phyloP scores from a whole-genome alignment of 2,113 vertebrate species.

The Xiphophorus couchianus region DNA sequence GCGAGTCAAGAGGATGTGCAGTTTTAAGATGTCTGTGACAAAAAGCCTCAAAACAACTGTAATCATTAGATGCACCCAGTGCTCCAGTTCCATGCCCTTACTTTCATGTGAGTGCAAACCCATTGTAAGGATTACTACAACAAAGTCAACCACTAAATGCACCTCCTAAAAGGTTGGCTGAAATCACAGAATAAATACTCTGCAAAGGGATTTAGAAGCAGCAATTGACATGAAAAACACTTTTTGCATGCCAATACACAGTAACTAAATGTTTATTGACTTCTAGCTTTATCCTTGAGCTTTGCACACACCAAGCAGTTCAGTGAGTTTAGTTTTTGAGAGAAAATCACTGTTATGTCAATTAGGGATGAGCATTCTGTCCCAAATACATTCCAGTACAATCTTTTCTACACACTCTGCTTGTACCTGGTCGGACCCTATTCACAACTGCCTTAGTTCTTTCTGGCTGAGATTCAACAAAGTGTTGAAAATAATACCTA shows the following conservation, averaged over 20 bases:
- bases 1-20: neutral
- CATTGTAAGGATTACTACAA: neutral
- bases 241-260: neutral
- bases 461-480: no score
- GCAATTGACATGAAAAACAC: neutral
- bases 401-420: no score
- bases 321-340: neutral
- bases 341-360: neutral
- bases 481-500: no score
- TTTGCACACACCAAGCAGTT: no score
- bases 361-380: no score
- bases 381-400: no score
- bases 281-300: neutral
- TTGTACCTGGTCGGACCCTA: no score
- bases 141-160: slow-evolving; percentile 5
- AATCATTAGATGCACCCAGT: slow-evolving; percentile 30
- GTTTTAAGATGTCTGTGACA: neutral
- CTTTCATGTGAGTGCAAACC: neutral
- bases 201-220: neutral
- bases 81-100: slow-evolving; percentile 44
- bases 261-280: slow-evolving; percentile 16
- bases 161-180: slow-evolving; percentile 4
- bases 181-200: neutral
- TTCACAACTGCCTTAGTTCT: no score
- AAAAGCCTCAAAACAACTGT: slow-evolving; percentile 3